Evolutionary conservation across 35 echinoderm and acorn worm genomes (phyloP).

Genomic region (Patiria miniata): DNA sequence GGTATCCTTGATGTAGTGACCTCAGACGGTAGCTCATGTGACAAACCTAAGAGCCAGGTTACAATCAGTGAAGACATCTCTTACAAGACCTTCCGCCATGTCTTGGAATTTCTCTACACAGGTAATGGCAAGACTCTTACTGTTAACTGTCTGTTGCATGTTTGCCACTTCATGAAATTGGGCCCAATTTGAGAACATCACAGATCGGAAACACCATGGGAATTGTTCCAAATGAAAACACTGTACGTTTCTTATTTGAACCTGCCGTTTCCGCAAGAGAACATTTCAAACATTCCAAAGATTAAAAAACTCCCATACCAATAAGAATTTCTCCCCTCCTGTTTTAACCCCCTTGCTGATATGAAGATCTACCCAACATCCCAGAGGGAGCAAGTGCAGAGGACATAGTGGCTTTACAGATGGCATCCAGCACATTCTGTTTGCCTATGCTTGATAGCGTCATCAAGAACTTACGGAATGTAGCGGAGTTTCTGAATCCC

Average conservation of each 20-base stretch:
- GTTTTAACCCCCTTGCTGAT: not conserved
- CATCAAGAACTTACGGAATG: slow-evolving; percentile 69
- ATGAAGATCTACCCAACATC: slow-evolving; percentile 53
- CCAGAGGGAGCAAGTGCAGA: slow-evolving; percentile 20
- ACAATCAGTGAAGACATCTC: slow-evolving; percentile 72
- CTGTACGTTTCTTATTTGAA: too few relatives aligned
- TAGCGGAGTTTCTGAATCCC: slow-evolving; percentile 76
- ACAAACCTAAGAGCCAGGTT: slow-evolving; percentile 15
- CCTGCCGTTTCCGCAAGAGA: too few relatives aligned
- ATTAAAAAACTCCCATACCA: too few relatives aligned
- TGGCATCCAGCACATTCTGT: slow-evolving; percentile 53
- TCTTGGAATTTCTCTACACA: slow-evolving; percentile 71
- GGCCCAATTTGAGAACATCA: too few relatives aligned
- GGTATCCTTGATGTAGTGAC: slow-evolving; percentile 49
- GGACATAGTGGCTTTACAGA: slow-evolving; percentile 36
- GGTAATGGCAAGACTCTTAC: slow-evolving; percentile 37
- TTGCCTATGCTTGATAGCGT: slow-evolving; percentile 50
- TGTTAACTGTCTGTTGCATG: too few relatives aligned
- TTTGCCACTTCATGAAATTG: too few relatives aligned
- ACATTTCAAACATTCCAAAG: too few relatives aligned
- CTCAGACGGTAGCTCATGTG: not conserved
- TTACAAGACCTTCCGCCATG: slow-evolving; percentile 45
- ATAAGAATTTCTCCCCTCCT: too few relatives aligned
- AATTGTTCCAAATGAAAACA: too few relatives aligned
- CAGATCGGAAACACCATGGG: too few relatives aligned